These are phyloP conservation scores for Ceratosolen fusciceps DNA, from an alignment of 1,140 invertebrate genomes.

Conservation along the genomic window DNA sequence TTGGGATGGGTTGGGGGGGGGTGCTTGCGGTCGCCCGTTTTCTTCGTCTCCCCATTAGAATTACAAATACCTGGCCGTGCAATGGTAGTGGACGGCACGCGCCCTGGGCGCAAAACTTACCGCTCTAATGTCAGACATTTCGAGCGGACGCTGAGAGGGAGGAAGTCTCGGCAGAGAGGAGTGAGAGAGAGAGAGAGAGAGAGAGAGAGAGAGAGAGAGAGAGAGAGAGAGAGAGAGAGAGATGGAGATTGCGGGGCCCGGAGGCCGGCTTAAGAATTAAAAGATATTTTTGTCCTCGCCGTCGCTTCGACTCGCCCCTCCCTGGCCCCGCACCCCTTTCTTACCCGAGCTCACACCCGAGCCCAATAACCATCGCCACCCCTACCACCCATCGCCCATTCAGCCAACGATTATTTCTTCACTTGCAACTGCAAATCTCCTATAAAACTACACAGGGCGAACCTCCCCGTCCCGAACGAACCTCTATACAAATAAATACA, in stretches of 20 bases:
- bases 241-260: neutral
- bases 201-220: neutral
- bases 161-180: conserved; percentile 24
- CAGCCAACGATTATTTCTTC: too few relatives aligned
- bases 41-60: conserved; percentile 50
- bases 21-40: conserved; percentile 27
- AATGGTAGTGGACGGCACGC: conserved; percentile 45
- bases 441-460: too few relatives aligned
- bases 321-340: neutral
- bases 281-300: neutral
- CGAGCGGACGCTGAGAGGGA: neutral
- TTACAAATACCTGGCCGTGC: conserved; percentile 50
- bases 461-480: too few relatives aligned
- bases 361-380: too few relatives aligned
- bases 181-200: neutral
- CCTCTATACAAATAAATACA: too few relatives aligned
- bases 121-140: conserved; percentile 48
- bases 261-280: neutral
- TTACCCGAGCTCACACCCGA: neutral
- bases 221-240: neutral
- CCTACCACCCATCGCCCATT: too few relatives aligned
- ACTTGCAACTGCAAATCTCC: too few relatives aligned
- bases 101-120: conserved; percentile 51
- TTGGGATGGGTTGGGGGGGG: too few relatives aligned
- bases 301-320: neutral